Evolutionary conservation across 2,113 vertebrate genomes (phyloP).

Genomic region (Hemiscyllium ocellatum): DNA sequence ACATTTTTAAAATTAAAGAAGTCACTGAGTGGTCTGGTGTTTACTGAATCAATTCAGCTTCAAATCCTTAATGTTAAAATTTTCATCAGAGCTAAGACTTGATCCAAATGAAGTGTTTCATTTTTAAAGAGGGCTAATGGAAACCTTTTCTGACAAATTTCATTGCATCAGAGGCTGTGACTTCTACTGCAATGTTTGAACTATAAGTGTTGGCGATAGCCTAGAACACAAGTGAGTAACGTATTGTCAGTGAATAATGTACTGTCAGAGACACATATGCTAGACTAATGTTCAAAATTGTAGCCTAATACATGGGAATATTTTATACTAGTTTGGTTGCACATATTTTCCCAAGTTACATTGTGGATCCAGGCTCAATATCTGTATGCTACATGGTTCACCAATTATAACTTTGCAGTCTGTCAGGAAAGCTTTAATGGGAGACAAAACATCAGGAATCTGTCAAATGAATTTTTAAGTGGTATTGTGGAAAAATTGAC

Average conservation of each 20-base stretch:
- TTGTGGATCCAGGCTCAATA: background rate
- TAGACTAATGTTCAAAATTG: background rate
- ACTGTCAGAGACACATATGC: background rate
- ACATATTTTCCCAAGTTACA: background rate
- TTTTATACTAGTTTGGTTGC: background rate
- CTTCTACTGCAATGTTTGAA: too few relatives aligned
- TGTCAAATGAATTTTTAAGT: slow-evolving; percentile 31
- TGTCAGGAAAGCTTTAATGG: slow-evolving; percentile 17
- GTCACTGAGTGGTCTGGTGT: background rate
- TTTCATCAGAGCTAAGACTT: background rate
- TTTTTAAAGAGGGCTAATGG: background rate
- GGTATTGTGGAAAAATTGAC: slow-evolving; percentile 23
- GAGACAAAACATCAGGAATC: slow-evolving; percentile 19
- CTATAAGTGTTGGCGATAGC: too few relatives aligned
- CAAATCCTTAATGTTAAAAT: background rate
- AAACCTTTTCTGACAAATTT: background rate
- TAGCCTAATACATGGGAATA: background rate
- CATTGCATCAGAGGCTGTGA: background rate
- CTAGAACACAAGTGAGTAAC: too few relatives aligned
- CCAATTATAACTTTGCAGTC: background rate
- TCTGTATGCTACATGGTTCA: background rate
- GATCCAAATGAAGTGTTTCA: background rate
- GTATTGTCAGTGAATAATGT: background rate
- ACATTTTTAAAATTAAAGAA: background rate
- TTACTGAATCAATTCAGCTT: background rate